Evolutionary conservation across 1,140 invertebrate species (phyloP).

Genomic region (Drosophila pallidifrons): DNA sequence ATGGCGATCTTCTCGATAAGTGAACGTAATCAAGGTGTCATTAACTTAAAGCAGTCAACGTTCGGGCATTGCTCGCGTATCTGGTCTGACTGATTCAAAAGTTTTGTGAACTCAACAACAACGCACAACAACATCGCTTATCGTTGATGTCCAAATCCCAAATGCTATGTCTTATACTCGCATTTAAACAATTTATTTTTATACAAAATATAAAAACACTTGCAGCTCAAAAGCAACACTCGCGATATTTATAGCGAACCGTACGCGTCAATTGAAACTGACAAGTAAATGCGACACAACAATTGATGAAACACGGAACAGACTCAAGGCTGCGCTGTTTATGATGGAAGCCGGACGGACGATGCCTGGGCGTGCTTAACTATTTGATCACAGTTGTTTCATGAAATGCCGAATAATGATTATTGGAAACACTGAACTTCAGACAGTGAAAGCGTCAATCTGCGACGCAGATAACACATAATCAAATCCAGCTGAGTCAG

Average conservation of each 20-base stretch:
- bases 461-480: conserved; percentile 29
- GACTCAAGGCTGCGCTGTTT: conserved; percentile 6
- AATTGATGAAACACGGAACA: conserved; percentile 43
- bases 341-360: background rate
- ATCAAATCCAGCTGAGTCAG: conserved; percentile 27
- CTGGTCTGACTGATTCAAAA: conserved; percentile 34
- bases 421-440: conserved; percentile 11
- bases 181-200: conserved; percentile 38
- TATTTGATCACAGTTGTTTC: conserved; percentile 18
- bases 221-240: background rate
- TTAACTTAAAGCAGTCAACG: conserved; percentile 46
- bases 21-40: conserved; percentile 39
- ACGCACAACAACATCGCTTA: conserved; percentile 23
- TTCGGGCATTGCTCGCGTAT: conserved; percentile 43
- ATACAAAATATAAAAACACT: conserved; percentile 9
- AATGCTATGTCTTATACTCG: conserved; percentile 13
- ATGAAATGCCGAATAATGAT: conserved; percentile 20
- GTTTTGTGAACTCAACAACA: conserved; percentile 24
- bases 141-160: conserved; percentile 31
- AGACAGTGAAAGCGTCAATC: conserved; percentile 32
- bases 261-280: conserved; percentile 25
- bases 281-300: conserved; percentile 11
- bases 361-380: conserved; percentile 1
- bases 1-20: conserved; percentile 18
- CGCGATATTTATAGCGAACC: conserved; percentile 27